Evolutionary conservation across 2,113 vertebrate genomes (phyloP).

Genomic region (Thryonomys swinderianus): DNA sequence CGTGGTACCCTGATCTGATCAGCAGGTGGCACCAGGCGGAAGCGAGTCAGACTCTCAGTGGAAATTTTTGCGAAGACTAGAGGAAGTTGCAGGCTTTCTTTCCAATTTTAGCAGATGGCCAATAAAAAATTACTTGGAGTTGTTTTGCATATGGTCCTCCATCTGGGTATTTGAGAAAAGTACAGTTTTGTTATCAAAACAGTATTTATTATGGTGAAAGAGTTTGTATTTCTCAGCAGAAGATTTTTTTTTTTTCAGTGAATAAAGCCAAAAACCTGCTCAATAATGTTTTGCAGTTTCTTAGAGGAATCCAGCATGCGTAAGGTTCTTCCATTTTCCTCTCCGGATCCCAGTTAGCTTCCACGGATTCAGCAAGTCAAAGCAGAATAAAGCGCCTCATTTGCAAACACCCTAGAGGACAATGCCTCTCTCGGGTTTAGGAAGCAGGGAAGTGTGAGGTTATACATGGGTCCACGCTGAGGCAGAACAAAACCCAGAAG

Average conservation of each 20-base stretch:
- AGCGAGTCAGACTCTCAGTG: conserved; percentile 50
- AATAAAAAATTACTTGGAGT: conserved; percentile 83
- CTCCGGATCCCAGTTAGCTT: conserved; percentile 21
- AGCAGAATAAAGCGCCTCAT: conserved; percentile 60
- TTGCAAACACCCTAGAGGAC: conserved; percentile 35
- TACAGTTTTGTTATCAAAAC: conserved; percentile 88
- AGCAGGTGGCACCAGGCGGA: conserved; percentile 83
- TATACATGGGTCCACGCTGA: conserved; percentile 57
- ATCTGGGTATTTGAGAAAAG: conserved; percentile 89
- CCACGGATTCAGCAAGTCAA: conserved; percentile 44
- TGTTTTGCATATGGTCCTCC: conserved; percentile 88
- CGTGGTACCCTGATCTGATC: conserved; percentile 9
- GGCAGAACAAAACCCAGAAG: neutral
- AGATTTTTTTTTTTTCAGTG: conserved; percentile 66
- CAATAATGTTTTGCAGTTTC: conserved; percentile 63
- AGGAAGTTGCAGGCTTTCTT: conserved; percentile 58
- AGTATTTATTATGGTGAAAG: conserved; percentile 85
- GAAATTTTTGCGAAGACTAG: neutral
- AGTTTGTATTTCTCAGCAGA: conserved; percentile 84
- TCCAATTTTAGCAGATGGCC: conserved; percentile 88
- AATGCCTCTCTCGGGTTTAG: neutral
- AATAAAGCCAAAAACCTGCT: conserved; percentile 74
- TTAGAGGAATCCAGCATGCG: neutral
- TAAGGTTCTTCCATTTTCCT: conserved; percentile 25
- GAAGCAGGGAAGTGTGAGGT: neutral